Percentiles rank a stretch among this genome's conserved stretches.
phyloP scores from a whole-genome alignment of 2,888 invertebrate genomes.

The Agrilus mali region DNA sequence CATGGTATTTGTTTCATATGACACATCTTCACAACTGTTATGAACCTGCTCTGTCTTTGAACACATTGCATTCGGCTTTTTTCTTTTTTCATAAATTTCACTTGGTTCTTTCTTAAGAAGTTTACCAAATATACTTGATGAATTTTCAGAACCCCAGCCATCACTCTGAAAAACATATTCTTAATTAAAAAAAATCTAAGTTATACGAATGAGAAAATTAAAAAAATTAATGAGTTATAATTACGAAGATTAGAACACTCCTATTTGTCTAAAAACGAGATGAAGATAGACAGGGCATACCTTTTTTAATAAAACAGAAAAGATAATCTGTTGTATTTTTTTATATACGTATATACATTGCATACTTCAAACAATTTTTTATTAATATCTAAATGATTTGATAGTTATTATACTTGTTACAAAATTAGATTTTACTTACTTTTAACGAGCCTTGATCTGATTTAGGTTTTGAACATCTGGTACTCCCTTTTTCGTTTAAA shows the following conservation, averaged over 20 bases:
- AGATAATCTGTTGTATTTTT: no score
- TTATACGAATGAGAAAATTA: no score
- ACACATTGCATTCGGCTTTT: constrained; percentile 22
- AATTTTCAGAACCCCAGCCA: constrained; percentile 60
- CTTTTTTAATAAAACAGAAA: no score
- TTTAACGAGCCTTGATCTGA: constrained; percentile 46
- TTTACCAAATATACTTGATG: constrained; percentile 53
- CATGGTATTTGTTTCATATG: constrained; percentile 8
- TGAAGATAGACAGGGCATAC: no score
- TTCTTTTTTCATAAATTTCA: constrained; percentile 31
- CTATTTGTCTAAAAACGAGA: no score
- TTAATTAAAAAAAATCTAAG: no score
- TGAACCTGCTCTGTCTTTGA: constrained; percentile 19
- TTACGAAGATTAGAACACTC: no score
- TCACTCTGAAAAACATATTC: constrained; percentile 41
- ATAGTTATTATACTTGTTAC: background rate
- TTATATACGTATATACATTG: no score
- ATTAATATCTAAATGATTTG: no score
- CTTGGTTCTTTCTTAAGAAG: constrained; percentile 50
- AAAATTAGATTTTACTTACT: constrained; percentile 25
- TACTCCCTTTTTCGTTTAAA: constrained; percentile 49
- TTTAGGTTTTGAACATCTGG: constrained; percentile 24
- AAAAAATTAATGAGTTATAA: no score
- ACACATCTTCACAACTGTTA: constrained; percentile 18
- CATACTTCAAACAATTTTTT: no score